Conservation (phyloP, 2,797 vertebrate genomes). For the Onychomys torridus region DNA sequence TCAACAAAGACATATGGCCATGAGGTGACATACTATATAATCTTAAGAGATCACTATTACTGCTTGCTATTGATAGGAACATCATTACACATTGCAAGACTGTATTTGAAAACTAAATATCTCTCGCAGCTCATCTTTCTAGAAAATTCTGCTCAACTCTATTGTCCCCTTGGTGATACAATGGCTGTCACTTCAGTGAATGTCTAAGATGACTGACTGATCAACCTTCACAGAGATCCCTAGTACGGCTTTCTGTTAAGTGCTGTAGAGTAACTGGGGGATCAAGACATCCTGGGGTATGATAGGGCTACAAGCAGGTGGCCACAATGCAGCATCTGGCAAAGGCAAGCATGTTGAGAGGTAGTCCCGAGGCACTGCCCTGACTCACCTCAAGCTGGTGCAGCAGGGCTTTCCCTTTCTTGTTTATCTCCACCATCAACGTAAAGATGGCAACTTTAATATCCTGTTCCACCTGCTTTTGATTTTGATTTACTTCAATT, state of each 20-base stretch:
- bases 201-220: not conserved
- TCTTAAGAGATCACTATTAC: not conserved
- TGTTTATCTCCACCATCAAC: conserved; percentile 98
- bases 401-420: conserved; percentile 97
- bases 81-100: not conserved
- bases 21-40: not conserved
- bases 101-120: conserved; percentile 13
- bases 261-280: not conserved
- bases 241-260: not conserved
- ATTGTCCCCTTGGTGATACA: not conserved
- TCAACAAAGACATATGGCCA: not conserved
- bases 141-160: conserved; percentile 11
- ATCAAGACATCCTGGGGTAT: not conserved
- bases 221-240: not conserved
- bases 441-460: conserved; percentile 99
- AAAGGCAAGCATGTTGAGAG: not conserved
- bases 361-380: not conserved
- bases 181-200: conserved; percentile 11
- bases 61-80: not conserved
- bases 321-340: not conserved
- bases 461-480: conserved; percentile 96
- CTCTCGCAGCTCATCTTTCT: not conserved
- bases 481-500: conserved; percentile 98
- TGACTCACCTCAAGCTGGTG: conserved; percentile 96
- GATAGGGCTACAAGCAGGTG: not conserved